Evolutionary conservation across 2,113 vertebrate genomes (phyloP).

Genomic region (Myxocyprinus asiaticus): DNA sequence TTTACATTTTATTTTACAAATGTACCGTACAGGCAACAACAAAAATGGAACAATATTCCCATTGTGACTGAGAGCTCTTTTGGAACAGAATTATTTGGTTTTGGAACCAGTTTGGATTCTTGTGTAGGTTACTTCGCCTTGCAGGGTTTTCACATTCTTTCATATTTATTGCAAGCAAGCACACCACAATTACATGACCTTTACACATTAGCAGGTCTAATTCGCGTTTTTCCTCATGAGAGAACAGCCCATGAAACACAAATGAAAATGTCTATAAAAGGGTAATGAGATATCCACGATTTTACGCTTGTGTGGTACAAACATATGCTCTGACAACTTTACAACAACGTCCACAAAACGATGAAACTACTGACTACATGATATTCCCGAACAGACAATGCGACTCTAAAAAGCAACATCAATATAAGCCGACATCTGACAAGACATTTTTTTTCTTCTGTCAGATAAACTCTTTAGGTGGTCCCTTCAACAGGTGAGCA

Average conservation of each 20-base stretch:
- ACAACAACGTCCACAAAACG: constrained; percentile 52
- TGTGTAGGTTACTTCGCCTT: constrained; percentile 19
- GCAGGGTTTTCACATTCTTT: constrained; percentile 34
- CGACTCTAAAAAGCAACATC: constrained; percentile 54
- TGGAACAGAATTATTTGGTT: constrained; percentile 12
- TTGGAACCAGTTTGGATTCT: background rate
- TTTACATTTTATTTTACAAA: constrained; percentile 25
- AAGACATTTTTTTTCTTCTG: background rate
- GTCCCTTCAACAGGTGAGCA: background rate
- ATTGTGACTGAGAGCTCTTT: constrained; percentile 4
- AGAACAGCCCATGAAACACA: constrained; percentile 32
- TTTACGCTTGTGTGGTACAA: background rate
- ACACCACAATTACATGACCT: constrained; percentile 74
- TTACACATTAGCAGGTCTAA: constrained; percentile 58
- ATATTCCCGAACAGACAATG: constrained; percentile 43
- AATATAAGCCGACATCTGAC: constrained; percentile 57
- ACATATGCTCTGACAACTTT: constrained; percentile 26
- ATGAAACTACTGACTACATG: constrained; percentile 50
- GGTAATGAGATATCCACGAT: constrained; percentile 5
- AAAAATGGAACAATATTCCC: background rate
- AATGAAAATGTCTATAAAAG: constrained; percentile 42
- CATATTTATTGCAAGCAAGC: constrained; percentile 63
- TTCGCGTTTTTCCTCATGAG: background rate
- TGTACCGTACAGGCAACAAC: background rate
- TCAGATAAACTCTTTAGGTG: background rate